Conservation (phyloP, 2,888 invertebrate genomes). For the Bombylius discolor region DNA sequence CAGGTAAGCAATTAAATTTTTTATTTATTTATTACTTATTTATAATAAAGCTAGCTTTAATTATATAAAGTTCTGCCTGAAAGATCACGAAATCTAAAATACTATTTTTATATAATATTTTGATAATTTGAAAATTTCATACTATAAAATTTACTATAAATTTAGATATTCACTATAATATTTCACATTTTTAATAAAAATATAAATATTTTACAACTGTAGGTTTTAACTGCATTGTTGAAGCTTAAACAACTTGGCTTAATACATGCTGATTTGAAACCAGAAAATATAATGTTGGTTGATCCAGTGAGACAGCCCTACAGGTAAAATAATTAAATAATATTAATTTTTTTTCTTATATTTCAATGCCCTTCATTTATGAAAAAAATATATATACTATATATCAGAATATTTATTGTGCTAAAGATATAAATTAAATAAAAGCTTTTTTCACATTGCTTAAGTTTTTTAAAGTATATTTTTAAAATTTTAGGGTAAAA, state of each 20-base stretch:
- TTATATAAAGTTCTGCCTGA: too few relatives aligned
- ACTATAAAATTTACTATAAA: background rate
- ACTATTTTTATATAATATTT: too few relatives aligned
- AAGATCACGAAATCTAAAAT: too few relatives aligned
- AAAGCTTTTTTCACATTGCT: too few relatives aligned
- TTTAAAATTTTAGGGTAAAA: constrained; percentile 59
- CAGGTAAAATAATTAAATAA: constrained; percentile 23
- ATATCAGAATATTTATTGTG: too few relatives aligned
- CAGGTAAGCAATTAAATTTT: constrained; percentile 51
- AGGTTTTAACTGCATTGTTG: constrained; percentile 53
- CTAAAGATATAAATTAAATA: too few relatives aligned
- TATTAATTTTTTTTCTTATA: background rate
- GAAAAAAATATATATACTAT: background rate
- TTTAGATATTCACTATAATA: background rate
- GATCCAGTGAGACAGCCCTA: constrained; percentile 97
- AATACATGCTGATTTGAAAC: constrained; percentile 98
- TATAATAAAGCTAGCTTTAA: too few relatives aligned
- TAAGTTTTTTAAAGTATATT: background rate
- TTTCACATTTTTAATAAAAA: too few relatives aligned
- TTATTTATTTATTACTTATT: background rate
- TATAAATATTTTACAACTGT: too few relatives aligned
- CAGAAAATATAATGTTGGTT: constrained; percentile 99
- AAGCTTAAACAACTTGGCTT: constrained; percentile 82
- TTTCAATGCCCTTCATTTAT: background rate
- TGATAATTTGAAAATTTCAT: too few relatives aligned